These are phyloP conservation scores for Ictidomys tridecemlineatus DNA, from an alignment of 2,113 vertebrate genomes.

Conservation along the genomic window DNA sequence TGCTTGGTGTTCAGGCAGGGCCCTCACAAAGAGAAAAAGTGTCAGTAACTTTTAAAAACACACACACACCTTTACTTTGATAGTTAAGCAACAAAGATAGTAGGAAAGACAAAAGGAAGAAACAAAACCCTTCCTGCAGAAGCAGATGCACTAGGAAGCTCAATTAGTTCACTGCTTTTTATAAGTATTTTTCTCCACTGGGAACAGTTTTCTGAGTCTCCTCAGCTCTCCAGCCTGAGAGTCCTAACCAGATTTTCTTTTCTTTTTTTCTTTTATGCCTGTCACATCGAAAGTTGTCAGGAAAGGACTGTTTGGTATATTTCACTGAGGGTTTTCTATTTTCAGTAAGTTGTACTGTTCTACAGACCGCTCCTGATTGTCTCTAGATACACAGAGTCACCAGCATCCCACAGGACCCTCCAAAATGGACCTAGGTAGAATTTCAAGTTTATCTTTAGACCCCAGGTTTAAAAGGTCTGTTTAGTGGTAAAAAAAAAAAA, in stretches of 20 bases:
- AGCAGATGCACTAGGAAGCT: constrained; percentile 37
- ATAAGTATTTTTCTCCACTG: constrained; percentile 41
- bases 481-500: constrained; percentile 1
- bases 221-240: neutral
- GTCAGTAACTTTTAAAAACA: constrained; percentile 16
- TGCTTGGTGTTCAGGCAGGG: neutral
- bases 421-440: neutral
- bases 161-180: constrained; percentile 71
- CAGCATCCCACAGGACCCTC: neutral
- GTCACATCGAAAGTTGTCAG: constrained; percentile 48
- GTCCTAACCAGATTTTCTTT: constrained; percentile 55
- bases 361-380: neutral
- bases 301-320: constrained; percentile 18
- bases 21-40: neutral
- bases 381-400: neutral
- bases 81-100: neutral
- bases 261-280: neutral
- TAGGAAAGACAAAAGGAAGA: neutral
- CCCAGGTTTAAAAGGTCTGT: neutral
- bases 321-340: constrained; percentile 57
- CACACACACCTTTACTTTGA: neutral
- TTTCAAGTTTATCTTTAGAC: neutral
- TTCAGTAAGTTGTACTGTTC: constrained; percentile 47
- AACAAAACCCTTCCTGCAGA: neutral
- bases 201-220: constrained; percentile 57